Evolutionary conservation across 2,888 invertebrate genomes (phyloP).

Genomic region (Leptinotarsa rubiginosa): DNA sequence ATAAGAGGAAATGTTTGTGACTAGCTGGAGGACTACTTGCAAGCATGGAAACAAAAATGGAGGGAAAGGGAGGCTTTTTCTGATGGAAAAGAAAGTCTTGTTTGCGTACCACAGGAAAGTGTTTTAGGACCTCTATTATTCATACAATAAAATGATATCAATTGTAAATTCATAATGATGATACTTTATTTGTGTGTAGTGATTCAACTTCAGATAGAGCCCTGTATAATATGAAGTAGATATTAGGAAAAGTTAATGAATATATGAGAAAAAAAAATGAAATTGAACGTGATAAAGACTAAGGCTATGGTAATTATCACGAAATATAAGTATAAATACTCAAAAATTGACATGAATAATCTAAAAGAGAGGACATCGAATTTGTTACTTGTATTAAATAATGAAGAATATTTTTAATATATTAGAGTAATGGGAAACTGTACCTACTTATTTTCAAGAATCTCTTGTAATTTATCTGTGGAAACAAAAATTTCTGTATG

Average conservation of each 20-base stretch:
- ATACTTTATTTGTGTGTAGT: slow-evolving; percentile 18
- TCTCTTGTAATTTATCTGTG: slow-evolving; percentile 13
- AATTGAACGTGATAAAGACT: slow-evolving; percentile 19
- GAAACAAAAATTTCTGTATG: slow-evolving; percentile 22
- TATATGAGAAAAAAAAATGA: slow-evolving; percentile 21
- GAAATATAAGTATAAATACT: slow-evolving; percentile 22
- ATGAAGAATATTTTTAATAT: slow-evolving; percentile 20
- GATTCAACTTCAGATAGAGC: too few species aligned
- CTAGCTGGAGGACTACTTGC: slow-evolving; percentile 14
- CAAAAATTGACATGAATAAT: slow-evolving; percentile 6
- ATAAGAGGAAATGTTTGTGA: slow-evolving; percentile 4
- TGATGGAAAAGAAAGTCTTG: not conserved
- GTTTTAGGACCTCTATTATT: slow-evolving; percentile 8
- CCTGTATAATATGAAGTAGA: slow-evolving; percentile 20
- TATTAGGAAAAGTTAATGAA: slow-evolving; percentile 3
- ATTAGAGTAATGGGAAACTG: slow-evolving; percentile 12
- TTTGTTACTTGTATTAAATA: slow-evolving; percentile 2
- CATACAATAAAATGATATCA: slow-evolving; percentile 16
- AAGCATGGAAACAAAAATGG: slow-evolving; percentile 5
- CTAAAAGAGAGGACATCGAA: slow-evolving; percentile 14
- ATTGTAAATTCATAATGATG: slow-evolving; percentile 25
- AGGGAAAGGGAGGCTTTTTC: too few species aligned
- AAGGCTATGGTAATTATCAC: slow-evolving; percentile 13
- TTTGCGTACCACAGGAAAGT: slow-evolving; percentile 1
- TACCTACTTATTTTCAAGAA: slow-evolving; percentile 26